Evolutionary conservation across 2,888 invertebrate genomes (phyloP), one percentile per base, ranked within the genome.

Genomic region (Thera britannica): DNA sequence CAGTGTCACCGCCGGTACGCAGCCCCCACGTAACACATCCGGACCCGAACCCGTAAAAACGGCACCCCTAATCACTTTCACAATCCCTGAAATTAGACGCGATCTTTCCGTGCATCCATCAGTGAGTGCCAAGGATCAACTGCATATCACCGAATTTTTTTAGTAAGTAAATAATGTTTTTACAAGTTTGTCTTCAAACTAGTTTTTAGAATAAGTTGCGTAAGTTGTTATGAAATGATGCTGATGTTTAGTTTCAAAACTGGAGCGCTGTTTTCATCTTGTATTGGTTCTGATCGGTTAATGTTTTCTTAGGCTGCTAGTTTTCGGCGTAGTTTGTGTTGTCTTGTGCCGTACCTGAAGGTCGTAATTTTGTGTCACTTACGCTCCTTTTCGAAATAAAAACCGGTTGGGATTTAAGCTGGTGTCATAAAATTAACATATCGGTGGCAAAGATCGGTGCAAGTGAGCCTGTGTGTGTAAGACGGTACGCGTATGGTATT

Each of bases 341-440:
- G 72, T 72, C 49, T 62, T 58, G 72, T 72, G 71, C 79, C 64
- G 80, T 80, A 81, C 77, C 79, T 82, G 89, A 89, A 88, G 89
- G 88, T 87, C 87, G 83, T 85, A 80, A 87, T 85, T 89, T 89
- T 86, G 85, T 90, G 88, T 88, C 89, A 90, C 84, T 87, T 88
- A 85, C 85, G 87, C 87, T 89, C 86, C 85, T 89, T 90, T 90
- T 91, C 86, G 86, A 90, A 87, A 88, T 82, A 76, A 88, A 89
- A 91, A 92, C 92, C 91, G 91, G 92, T 92, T 88, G 79, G 83
- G 85, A 86, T 89, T 90, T 85, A 84, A 85, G 88, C 81, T 86
- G 87, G 86, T 86, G 89, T 90, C 90, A 90, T 92, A 92, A 92
- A 92, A 92, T 91, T 90, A 87, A 86, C 90, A 91, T 92, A 92